Conservation (phyloP, 2,113 vertebrate species). For the Cyprinus carpio region DNA sequence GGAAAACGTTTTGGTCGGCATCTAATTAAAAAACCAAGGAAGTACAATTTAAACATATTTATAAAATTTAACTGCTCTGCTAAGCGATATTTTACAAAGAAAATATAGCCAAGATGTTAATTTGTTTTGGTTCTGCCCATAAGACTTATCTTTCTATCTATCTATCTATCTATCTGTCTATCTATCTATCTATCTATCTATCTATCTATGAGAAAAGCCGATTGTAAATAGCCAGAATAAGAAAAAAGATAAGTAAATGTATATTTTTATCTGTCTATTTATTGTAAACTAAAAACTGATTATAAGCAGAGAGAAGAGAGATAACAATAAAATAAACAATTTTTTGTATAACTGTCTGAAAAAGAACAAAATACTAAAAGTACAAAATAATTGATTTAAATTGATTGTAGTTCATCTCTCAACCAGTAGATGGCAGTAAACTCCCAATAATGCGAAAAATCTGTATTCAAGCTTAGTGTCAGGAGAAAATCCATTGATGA, state of each 20-base stretch:
- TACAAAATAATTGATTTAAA: neutral
- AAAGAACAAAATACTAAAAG: neutral
- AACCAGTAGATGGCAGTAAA: constrained; percentile 26
- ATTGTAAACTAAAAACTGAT: neutral
- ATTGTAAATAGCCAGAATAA: no score
- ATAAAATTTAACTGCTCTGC: neutral
- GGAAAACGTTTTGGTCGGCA: neutral
- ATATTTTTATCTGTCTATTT: no score
- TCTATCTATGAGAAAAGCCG: neutral
- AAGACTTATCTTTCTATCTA: neutral
- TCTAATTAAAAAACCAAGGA: neutral
- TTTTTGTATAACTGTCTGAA: neutral
- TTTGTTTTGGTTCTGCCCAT: neutral
- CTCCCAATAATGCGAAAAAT: neutral
- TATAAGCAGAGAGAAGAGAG: neutral
- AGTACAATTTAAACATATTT: neutral
- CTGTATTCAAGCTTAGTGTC: neutral
- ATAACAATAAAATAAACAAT: neutral
- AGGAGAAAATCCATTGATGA: neutral
- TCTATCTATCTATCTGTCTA: neutral
- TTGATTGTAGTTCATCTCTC: neutral
- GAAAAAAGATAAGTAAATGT: no score
- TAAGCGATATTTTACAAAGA: neutral
- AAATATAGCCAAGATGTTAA: neutral
- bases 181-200: neutral